Conservation (phyloP, 2,888 invertebrate species). For the Callimorpha dominula region DNA sequence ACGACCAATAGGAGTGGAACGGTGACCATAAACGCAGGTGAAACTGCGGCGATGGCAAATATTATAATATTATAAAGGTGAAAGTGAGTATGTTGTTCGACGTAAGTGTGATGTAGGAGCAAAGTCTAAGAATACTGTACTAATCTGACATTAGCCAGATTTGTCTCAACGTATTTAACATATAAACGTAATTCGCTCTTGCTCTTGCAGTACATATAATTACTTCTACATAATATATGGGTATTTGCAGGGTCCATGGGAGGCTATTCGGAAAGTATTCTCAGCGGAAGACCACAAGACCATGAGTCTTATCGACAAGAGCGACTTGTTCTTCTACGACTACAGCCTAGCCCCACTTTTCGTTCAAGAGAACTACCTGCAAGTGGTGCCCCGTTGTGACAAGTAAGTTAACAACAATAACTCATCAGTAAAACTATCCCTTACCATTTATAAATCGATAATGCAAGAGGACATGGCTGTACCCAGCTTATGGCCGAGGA, state of each 20-base stretch:
- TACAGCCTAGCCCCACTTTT: conserved; percentile 98
- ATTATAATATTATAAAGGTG: too few relatives aligned
- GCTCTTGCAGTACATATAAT: not conserved
- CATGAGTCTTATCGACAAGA: conserved; percentile 93
- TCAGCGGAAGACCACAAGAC: conserved; percentile 91
- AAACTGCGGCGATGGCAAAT: too few relatives aligned
- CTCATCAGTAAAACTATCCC: not conserved
- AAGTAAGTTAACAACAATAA: conserved; percentile 67
- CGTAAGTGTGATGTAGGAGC: too few relatives aligned
- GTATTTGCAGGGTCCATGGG: conserved; percentile 93
- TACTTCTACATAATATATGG: not conserved
- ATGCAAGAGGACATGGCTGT: too few relatives aligned
- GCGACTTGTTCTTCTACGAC: conserved; percentile 98
- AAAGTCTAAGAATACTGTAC: too few relatives aligned
- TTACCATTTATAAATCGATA: not conserved
- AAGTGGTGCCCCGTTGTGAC: conserved; percentile 91
- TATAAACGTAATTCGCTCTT: not conserved
- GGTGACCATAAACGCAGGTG: too few relatives aligned
- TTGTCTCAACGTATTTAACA: not conserved
- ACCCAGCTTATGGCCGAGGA: too few relatives aligned
- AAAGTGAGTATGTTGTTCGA: too few relatives aligned
- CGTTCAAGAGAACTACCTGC: conserved; percentile 98
- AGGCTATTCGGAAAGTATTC: conserved; percentile 96
- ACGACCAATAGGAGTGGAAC: too few relatives aligned
- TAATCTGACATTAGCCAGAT: too few relatives aligned